Evolutionary conservation across 2,113 vertebrate genomes (phyloP), one percentile per base, ranked within the genome.

Genomic region (Eubucco bourcierii): DNA sequence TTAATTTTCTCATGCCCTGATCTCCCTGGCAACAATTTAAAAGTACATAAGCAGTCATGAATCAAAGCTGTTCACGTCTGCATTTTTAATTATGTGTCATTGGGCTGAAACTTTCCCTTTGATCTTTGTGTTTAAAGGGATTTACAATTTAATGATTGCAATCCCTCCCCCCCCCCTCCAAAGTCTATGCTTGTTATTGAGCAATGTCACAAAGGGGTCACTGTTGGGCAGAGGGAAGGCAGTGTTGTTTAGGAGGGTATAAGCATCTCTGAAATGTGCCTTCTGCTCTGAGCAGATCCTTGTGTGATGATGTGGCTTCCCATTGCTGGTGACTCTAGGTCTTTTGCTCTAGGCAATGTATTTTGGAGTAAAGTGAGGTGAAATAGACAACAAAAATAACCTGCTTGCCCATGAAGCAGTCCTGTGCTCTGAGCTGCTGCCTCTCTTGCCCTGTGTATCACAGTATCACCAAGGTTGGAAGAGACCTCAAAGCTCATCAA

Each of bases 21-120:
- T 98, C 97, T 98, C 97, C 97, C 94, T 97, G 95, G 97, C 97
- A 98, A 97, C 97, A 97, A 97, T 97, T 97, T 96, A 97, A 94
- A 96, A 97, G 94, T 95, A 90, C 95, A 95, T 85, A 97, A 95
- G 96, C 93, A 94, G 97, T 97, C 95, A 80, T 95, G 96, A 97
- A 98, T 97, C 97, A 97, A 97, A 97, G 95, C 84, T 28, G 52
- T 91, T 95, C 96, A 93, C 8, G 65, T 96, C 96, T 96, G 95
- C 94, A 88, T 96, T 95, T 97, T 98, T 98, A 98, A 97, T 98
- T 97, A 97, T n/a, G 87, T 96, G 96, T 93, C 96, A 94, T 87
- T 93, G 95, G 95, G 96, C 95, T 97, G 96, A 97, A 98, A 96
- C 88, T 96, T 97, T 96, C 88, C 94, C 95, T 97, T 97, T 98